phyloP scores from a whole-genome alignment of 2,113 vertebrate genomes.

The Alaudala cheleensis region DNA sequence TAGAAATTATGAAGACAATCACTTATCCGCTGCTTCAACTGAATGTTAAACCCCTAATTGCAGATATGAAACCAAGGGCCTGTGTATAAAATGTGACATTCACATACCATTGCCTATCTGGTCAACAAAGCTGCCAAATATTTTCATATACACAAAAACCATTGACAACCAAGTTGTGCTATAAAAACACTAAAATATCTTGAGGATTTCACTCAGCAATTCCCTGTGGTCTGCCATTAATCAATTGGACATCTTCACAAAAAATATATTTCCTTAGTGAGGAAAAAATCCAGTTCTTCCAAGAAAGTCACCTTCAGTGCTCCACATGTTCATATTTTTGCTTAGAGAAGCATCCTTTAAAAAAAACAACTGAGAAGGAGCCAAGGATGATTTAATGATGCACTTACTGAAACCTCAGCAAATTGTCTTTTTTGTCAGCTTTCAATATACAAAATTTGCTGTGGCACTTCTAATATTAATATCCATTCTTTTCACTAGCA shows the following conservation, averaged over 20 bases:
- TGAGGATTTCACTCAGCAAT: slow-evolving; percentile 47
- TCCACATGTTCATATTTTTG: slow-evolving; percentile 68
- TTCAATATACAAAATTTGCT: slow-evolving; percentile 28
- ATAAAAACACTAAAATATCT: slow-evolving; percentile 62
- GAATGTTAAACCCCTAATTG: not conserved
- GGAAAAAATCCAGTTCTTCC: slow-evolving; percentile 11
- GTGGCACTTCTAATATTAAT: slow-evolving; percentile 37
- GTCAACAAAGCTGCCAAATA: slow-evolving; percentile 23
- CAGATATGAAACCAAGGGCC: not conserved
- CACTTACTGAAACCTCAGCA: slow-evolving; percentile 43
- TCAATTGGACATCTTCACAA: slow-evolving; percentile 61
- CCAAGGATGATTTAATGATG: slow-evolving; percentile 66
- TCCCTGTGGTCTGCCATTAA: slow-evolving; percentile 62
- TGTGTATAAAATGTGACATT: not conserved
- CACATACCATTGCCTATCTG: slow-evolving; percentile 1
- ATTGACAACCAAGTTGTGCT: slow-evolving; percentile 45
- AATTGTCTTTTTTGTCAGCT: slow-evolving; percentile 58
- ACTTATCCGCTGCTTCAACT: not conserved
- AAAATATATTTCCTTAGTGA: slow-evolving; percentile 30
- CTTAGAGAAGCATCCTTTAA: slow-evolving; percentile 40
- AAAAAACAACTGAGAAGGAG: not conserved
- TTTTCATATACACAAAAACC: slow-evolving; percentile 42
- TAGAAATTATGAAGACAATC: not conserved
- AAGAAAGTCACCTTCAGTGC: slow-evolving; percentile 65
- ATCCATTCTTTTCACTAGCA: slow-evolving; percentile 39